Conservation (phyloP, 2,797 vertebrate genomes). For the Lerista edwardsae region DNA sequence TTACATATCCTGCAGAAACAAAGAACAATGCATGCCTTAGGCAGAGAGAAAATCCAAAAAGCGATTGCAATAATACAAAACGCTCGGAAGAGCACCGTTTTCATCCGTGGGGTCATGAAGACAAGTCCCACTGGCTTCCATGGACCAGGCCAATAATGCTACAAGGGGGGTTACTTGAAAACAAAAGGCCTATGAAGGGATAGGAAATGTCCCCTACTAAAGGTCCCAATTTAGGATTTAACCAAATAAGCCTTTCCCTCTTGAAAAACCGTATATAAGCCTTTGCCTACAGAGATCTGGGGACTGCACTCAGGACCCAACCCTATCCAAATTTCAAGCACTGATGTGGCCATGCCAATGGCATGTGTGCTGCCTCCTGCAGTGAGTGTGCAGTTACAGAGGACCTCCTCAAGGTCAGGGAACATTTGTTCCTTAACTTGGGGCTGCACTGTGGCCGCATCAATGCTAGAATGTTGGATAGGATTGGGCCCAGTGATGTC, state of each 20-base stretch:
- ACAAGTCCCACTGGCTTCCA: not conserved
- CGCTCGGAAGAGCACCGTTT: not conserved
- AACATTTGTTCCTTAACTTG: too few relatives aligned
- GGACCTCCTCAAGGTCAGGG: too few relatives aligned
- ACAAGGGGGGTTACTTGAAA: rapidly evolving
- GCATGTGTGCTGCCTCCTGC: too few relatives aligned
- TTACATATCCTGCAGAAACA: slow-evolving; percentile 41
- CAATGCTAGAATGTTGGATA: too few relatives aligned
- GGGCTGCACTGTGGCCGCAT: too few relatives aligned
- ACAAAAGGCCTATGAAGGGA: rapidly evolving
- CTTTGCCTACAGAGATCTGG: too few relatives aligned
- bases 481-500: too few relatives aligned
- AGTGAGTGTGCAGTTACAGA: too few relatives aligned
- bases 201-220: not conserved
- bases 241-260: not conserved
- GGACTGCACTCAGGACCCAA: too few relatives aligned
- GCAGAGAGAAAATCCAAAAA: slow-evolving; percentile 61
- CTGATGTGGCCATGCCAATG: too few relatives aligned
- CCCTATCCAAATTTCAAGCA: too few relatives aligned
- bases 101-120: rapidly evolving
- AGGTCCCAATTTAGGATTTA: not conserved
- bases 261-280: not conserved
- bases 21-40: slow-evolving; percentile 66
- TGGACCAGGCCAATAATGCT: rapidly evolving
- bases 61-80: slow-evolving; percentile 40